Conservation (phyloP, 2,888 invertebrate species). For the Eristalis pertinax region DNA sequence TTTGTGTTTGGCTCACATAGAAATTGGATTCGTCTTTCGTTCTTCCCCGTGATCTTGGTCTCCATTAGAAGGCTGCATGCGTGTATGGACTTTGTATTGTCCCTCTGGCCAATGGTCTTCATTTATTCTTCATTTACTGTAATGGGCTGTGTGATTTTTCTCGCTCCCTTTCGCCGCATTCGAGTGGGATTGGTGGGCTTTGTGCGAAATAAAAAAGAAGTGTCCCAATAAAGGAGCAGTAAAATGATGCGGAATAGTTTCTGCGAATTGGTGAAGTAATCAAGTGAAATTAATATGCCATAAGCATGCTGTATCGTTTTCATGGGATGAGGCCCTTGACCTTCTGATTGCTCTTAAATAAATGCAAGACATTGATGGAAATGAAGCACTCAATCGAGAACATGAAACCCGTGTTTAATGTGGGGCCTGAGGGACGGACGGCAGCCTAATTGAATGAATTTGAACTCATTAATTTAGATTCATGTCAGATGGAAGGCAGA, state of each 20-base stretch:
- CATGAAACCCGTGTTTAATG: neutral
- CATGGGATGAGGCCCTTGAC: constrained; percentile 4
- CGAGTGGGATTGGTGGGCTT: neutral
- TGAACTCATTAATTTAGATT: neutral
- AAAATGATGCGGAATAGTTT: constrained; percentile 45
- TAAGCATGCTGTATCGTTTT: constrained; percentile 32
- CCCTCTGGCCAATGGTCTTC: constrained; percentile 52
- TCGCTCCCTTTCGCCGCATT: neutral
- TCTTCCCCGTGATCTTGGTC: neutral
- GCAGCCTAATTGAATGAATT: neutral
- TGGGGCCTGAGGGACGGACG: neutral
- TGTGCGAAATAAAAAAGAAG: constrained; percentile 15
- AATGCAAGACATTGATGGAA: neutral
- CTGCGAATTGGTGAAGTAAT: constrained; percentile 51
- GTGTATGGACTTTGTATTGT: constrained; percentile 27
- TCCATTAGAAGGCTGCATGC: constrained; percentile 16
- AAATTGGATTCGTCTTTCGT: constrained; percentile 28
- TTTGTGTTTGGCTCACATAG: constrained; percentile 21
- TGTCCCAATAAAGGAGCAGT: constrained; percentile 57
- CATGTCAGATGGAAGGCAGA: neutral
- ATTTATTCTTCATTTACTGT: constrained; percentile 60
- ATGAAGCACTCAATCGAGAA: neutral
- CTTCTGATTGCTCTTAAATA: neutral
- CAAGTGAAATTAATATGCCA: constrained; percentile 43
- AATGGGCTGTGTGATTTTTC: constrained; percentile 54